A percentile compares a stretch with the other conserved stretches of the same genome.
Conservation (phyloP, 2,113 vertebrate genomes). For the Zosterops japonicus region DNA sequence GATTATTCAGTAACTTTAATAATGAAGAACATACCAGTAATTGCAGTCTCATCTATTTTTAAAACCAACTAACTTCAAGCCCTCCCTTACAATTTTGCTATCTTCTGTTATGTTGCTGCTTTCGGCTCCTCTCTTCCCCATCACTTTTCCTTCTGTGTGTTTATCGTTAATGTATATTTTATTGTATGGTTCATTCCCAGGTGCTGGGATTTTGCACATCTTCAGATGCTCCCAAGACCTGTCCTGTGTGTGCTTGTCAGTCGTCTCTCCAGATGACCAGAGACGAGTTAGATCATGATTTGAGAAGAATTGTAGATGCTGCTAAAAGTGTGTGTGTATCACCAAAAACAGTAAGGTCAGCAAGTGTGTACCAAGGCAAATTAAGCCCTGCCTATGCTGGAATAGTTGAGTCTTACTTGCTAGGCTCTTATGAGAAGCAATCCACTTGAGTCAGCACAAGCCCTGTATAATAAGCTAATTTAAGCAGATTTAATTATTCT, state of each 20-base stretch:
- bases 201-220: not conserved
- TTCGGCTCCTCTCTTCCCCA: not conserved
- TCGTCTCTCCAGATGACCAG: not conserved
- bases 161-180: not conserved
- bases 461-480: not conserved
- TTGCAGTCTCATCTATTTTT: not conserved
- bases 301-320: not conserved
- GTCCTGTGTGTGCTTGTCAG: not conserved
- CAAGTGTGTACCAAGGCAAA: not conserved
- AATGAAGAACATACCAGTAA: not conserved
- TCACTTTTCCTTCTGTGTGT: not conserved
- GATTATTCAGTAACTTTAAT: slow-evolving; percentile 11
- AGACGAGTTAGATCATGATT: not conserved
- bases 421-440: not conserved
- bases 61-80: not conserved
- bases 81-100: not conserved
- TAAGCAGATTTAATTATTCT: not conserved
- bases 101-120: not conserved
- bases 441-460: not conserved
- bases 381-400: not conserved
- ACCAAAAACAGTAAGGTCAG: not conserved
- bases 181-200: not conserved
- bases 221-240: not conserved
- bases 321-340: not conserved
- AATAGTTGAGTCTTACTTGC: not conserved